These are phyloP conservation scores for Ciconia nigra DNA, from an alignment of 2,797 vertebrate genomes.

Conservation along the genomic window DNA sequence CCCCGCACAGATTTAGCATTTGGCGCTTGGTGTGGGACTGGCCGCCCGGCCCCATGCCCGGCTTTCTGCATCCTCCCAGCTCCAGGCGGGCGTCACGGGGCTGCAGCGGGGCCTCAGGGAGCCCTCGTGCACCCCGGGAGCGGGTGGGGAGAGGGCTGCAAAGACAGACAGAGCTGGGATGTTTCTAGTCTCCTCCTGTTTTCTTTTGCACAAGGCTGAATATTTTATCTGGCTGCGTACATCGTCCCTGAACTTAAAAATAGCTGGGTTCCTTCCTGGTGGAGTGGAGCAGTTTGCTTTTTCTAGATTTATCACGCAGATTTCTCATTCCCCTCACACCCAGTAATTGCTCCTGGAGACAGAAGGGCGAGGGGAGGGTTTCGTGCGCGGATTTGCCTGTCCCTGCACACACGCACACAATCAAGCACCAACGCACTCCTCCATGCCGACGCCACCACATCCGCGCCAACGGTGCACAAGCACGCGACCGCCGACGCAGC, in stretches of 20 bases:
- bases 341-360: background rate
- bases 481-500: background rate
- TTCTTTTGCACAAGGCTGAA: slow-evolving; percentile 5
- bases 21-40: background rate
- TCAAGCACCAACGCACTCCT: background rate
- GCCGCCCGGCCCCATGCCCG: rapidly evolving
- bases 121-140: background rate
- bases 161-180: background rate
- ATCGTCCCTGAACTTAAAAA: slow-evolving; percentile 34
- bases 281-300: slow-evolving; percentile 14
- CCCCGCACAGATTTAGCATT: background rate
- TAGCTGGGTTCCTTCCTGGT: slow-evolving; percentile 8
- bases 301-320: background rate
- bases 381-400: background rate
- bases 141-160: background rate
- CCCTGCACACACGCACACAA: background rate
- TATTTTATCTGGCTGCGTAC: slow-evolving; percentile 19
- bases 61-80: background rate
- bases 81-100: rapidly evolving
- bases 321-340: background rate
- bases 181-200: slow-evolving; percentile 8
- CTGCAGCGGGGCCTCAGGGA: background rate
- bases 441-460: background rate
- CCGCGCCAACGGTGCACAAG: no score
- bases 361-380: background rate